phyloP scores from a whole-genome alignment of 2,113 vertebrate species.

The Passerina amoena region DNA sequence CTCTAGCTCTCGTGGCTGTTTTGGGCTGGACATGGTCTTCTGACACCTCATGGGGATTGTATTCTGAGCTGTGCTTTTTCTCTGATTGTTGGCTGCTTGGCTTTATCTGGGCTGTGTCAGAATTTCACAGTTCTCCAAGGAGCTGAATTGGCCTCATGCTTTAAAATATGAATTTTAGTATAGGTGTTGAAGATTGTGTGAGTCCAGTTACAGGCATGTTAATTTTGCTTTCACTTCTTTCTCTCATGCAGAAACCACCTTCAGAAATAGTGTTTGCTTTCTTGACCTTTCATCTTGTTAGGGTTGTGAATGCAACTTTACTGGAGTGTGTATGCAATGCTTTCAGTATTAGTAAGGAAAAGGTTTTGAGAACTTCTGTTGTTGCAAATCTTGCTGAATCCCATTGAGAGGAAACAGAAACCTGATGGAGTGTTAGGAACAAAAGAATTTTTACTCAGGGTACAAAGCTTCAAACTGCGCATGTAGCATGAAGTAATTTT shows the following conservation, averaged over 20 bases:
- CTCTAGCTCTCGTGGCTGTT: background rate
- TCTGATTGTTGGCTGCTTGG: background rate
- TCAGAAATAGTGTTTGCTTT: background rate
- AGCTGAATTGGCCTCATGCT: background rate
- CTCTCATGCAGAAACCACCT: background rate
- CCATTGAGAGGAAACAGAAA: background rate
- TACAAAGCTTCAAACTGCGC: background rate
- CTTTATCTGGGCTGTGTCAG: background rate
- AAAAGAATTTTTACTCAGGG: background rate
- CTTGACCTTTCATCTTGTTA: background rate
- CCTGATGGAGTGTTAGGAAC: background rate
- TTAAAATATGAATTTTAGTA: background rate
- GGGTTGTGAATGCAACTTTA: background rate
- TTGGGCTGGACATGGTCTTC: background rate
- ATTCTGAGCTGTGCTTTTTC: background rate
- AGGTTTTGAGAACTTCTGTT: background rate
- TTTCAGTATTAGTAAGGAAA: background rate
- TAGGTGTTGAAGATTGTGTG: background rate
- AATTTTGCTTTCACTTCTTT: background rate
- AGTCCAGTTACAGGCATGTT: background rate
- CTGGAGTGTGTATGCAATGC: background rate
- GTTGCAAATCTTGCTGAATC: background rate
- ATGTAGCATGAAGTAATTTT: background rate
- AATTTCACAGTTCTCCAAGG: background rate
- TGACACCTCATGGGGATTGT: accelerated